A percentile compares a stretch with the other conserved stretches of the same genome.
Conservation (phyloP, 2,113 vertebrate species). For the Tachycineta bicolor region DNA sequence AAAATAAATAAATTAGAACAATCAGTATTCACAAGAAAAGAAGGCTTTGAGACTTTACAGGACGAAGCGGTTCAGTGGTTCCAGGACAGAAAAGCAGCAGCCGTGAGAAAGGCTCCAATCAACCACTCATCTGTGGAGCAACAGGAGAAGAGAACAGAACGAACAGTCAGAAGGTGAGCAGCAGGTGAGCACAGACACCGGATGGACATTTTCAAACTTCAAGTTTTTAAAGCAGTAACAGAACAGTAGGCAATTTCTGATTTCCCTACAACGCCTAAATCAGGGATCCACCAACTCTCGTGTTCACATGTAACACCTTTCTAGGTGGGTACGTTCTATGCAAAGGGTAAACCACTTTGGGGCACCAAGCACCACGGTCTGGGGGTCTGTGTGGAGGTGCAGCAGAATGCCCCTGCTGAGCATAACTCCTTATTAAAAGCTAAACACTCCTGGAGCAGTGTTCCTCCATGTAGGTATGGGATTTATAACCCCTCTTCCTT, state of each 20-base stretch:
- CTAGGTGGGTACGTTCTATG: background rate
- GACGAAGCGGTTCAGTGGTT: background rate
- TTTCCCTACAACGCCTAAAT: background rate
- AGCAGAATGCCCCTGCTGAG: background rate
- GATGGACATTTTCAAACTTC: background rate
- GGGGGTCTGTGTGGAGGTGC: accelerated
- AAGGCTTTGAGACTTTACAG: conserved; percentile 1
- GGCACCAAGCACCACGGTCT: background rate
- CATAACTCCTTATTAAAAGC: background rate
- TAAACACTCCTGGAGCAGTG: background rate
- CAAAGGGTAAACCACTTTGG: background rate
- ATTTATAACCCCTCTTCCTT: background rate
- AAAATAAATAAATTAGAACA: conserved; percentile 3
- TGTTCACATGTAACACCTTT: background rate
- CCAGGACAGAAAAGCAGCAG: background rate
- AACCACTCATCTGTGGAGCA: background rate
- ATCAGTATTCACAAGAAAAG: background rate
- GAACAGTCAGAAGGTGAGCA: background rate
- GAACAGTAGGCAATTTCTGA: background rate
- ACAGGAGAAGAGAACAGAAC: background rate
- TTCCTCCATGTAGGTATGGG: background rate
- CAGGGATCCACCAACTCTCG: background rate
- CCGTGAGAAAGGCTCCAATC: background rate
- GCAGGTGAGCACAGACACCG: background rate
- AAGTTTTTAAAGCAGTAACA: background rate